Conservation (phyloP, 2,888 invertebrate genomes). For the Agrilus cyanescens region DNA sequence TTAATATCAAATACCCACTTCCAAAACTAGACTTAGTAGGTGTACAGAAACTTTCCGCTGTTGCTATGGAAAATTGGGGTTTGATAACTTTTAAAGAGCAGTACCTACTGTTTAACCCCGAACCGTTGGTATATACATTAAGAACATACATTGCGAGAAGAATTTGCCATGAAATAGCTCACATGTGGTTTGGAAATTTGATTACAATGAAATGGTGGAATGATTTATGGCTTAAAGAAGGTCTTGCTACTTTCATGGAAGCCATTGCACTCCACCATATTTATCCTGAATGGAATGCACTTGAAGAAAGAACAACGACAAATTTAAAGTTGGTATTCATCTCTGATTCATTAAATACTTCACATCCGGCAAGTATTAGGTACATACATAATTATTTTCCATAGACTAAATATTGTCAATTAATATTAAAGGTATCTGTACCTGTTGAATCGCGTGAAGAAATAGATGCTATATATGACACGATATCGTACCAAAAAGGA, state of each 20-base stretch:
- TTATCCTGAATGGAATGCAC: slow-evolving; percentile 54
- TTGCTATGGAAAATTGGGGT: slow-evolving; percentile 72
- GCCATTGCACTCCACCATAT: slow-evolving; percentile 44
- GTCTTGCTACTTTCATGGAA: slow-evolving; percentile 60
- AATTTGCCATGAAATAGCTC: slow-evolving; percentile 39
- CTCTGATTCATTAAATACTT: slow-evolving; percentile 60
- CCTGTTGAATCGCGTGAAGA: slow-evolving; percentile 64
- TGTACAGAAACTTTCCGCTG: slow-evolving; percentile 65
- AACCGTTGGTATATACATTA: slow-evolving; percentile 47
- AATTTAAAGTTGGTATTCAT: slow-evolving; percentile 49
- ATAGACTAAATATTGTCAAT: no score
- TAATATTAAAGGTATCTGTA: slow-evolving; percentile 44
- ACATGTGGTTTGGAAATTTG: slow-evolving; percentile 73
- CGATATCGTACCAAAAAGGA: slow-evolving; percentile 77
- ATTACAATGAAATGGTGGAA: slow-evolving; percentile 80
- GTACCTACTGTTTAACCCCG: slow-evolving; percentile 53
- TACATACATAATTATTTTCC: no score
- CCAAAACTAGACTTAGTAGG: slow-evolving; percentile 73
- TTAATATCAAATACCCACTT: slow-evolving; percentile 58
- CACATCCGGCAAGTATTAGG: slow-evolving; percentile 66
- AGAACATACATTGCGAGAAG: slow-evolving; percentile 52
- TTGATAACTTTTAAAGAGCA: slow-evolving; percentile 76
- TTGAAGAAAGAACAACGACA: slow-evolving; percentile 44
- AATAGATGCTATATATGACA: slow-evolving; percentile 74
- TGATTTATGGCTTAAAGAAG: slow-evolving; percentile 69